These are phyloP conservation scores for Tetheella fluctuosa DNA, from an alignment of 2,888 invertebrate genomes.

Conservation along the genomic window DNA sequence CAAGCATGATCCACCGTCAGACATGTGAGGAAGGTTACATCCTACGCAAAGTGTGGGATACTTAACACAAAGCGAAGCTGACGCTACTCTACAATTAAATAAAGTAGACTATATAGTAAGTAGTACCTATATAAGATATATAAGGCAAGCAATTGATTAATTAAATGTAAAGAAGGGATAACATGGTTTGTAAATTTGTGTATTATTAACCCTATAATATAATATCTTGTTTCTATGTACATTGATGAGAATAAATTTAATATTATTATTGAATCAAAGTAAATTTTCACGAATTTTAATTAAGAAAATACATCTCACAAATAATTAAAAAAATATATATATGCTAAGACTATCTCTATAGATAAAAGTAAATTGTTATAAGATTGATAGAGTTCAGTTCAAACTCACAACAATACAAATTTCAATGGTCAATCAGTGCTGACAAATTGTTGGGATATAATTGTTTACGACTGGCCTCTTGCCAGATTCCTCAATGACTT, in stretches of 20 bases:
- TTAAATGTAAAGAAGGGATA: neutral
- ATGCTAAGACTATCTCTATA: too few species aligned
- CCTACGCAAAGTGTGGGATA: conserved; percentile 5
- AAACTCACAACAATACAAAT: neutral
- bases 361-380: too few species aligned
- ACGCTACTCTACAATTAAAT: neutral
- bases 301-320: too few species aligned
- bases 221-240: too few species aligned
- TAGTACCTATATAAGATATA: neutral
- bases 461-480: neutral
- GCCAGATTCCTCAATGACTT: conserved; percentile 7
- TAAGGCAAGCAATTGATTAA: neutral
- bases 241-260: too few species aligned
- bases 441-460: neutral
- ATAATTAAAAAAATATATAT: too few species aligned
- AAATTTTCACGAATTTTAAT: too few species aligned
- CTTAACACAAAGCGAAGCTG: neutral
- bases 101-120: neutral
- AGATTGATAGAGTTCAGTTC: neutral
- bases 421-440: conserved; percentile 1
- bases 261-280: too few species aligned
- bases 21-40: neutral
- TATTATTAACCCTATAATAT: too few species aligned
- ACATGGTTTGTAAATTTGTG: neutral
- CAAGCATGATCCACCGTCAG: conserved; percentile 8